These are phyloP conservation scores for Myrmecophaga tridactyla DNA, from an alignment of 2,113 vertebrate species.

Conservation along the genomic window DNA sequence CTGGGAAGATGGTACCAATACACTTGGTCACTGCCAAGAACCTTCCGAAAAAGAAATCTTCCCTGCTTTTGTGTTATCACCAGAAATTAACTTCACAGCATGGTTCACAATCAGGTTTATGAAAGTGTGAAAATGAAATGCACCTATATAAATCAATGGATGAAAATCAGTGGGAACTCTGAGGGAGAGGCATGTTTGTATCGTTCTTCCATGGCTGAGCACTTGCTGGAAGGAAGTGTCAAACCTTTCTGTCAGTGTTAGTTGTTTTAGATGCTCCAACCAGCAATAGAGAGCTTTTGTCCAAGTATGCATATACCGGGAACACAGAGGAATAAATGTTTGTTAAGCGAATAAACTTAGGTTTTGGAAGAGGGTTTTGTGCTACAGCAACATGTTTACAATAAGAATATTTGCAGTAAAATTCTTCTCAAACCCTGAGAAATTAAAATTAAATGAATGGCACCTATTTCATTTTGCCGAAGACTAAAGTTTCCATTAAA, in stretches of 20 bases:
- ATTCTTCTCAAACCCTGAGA: constrained; percentile 28
- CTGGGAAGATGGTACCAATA: background rate
- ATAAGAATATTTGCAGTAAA: constrained; percentile 31
- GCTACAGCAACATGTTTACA: background rate
- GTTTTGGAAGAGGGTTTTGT: background rate
- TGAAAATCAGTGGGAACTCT: background rate
- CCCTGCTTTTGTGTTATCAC: constrained; percentile 43
- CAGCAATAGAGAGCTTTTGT: constrained; percentile 13
- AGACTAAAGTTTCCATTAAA: constrained; percentile 13
- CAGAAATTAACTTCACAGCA: constrained; percentile 60
- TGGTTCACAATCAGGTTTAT: background rate
- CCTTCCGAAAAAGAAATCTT: background rate
- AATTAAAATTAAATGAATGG: constrained; percentile 51
- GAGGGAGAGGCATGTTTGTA: background rate
- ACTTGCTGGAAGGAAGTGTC: background rate
- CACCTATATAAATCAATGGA: background rate
- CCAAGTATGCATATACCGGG: background rate
- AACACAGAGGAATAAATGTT: constrained; percentile 5
- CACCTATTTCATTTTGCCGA: constrained; percentile 46
- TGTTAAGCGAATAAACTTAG: constrained; percentile 16
- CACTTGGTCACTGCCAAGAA: constrained; percentile 35
- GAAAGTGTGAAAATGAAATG: constrained; percentile 23
- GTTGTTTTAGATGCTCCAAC: constrained; percentile 1
- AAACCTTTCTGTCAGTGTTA: background rate
- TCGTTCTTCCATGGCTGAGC: background rate